Percentiles rank a stretch among this genome's conserved stretches.
Evolutionary conservation across 37 sponge, comb jelly and placozoan species (phyloP).

Genomic region (Cliona cf. orientalis): DNA sequence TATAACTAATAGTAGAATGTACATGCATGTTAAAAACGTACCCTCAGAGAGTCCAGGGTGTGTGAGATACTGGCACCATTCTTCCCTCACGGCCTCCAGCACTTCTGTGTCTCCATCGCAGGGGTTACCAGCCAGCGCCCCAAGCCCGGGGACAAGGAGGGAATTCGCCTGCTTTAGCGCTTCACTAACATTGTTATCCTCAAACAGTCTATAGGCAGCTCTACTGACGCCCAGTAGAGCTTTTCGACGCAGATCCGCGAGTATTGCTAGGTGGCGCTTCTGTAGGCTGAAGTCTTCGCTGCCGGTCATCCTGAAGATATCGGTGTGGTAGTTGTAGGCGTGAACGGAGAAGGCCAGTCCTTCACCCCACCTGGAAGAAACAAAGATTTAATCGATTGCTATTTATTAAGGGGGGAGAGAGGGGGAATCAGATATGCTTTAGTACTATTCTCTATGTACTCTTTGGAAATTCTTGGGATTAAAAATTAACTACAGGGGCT

Average conservation of each 20-base stretch:
- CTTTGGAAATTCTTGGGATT: not conserved
- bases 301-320: not conserved
- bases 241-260: not conserved
- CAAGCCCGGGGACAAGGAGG: slow-evolving; percentile 36
- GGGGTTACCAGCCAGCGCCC: not conserved
- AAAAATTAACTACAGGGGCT: no score
- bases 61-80: slow-evolving; percentile 68
- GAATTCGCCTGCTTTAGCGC: slow-evolving; percentile 19
- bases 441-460: not conserved
- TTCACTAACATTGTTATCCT: not conserved
- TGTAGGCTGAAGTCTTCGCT: not conserved
- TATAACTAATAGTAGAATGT: no score
- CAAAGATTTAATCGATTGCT: not conserved
- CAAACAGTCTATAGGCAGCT: slow-evolving; percentile 26
- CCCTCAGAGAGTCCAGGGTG: slow-evolving; percentile 52
- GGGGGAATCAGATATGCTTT: not conserved
- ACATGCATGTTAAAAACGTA: slow-evolving; percentile 28
- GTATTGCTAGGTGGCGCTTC: slow-evolving; percentile 4
- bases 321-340: not conserved
- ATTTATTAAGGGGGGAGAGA: not conserved
- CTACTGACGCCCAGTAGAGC: slow-evolving; percentile 34
- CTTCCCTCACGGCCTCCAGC: slow-evolving; percentile 53
- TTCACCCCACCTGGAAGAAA: slow-evolving; percentile 7
- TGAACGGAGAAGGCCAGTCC: slow-evolving; percentile 12
- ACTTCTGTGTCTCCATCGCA: slow-evolving; percentile 7